Percentiles rank a stretch among this genome's conserved stretches.
Evolutionary conservation across 1,140 invertebrate genomes (phyloP).

Genomic region (Drosophila novamexicana): DNA sequence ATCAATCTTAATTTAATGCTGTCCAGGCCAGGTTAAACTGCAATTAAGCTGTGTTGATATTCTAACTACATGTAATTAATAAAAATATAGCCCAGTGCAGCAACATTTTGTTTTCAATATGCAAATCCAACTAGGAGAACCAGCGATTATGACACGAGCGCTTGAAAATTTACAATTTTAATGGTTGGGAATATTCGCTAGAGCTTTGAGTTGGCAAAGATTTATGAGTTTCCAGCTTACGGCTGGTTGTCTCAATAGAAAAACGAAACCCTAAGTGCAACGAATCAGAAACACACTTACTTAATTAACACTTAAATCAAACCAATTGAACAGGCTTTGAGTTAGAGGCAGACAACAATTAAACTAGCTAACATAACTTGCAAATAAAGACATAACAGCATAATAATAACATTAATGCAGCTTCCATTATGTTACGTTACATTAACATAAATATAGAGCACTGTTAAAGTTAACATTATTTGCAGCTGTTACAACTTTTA

Average conservation of each 20-base stretch:
- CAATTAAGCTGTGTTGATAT: constrained; percentile 18
- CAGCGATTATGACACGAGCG: constrained; percentile 24
- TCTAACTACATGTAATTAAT: constrained; percentile 23
- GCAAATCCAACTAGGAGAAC: constrained; percentile 15
- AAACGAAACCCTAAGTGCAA: neutral
- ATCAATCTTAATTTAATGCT: constrained; percentile 30
- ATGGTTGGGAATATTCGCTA: neutral
- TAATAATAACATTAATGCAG: neutral
- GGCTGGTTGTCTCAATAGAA: neutral
- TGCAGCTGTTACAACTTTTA: neutral
- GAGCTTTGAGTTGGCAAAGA: constrained; percentile 9
- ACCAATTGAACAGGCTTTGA: too few species aligned
- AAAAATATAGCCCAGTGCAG: constrained; percentile 7
- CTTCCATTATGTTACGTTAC: neutral
- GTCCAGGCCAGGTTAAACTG: neutral
- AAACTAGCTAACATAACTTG: neutral
- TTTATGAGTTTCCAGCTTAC: constrained; percentile 6
- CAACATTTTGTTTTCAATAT: constrained; percentile 32
- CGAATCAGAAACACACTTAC: constrained; percentile 3
- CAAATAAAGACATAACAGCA: too few species aligned
- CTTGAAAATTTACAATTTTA: neutral
- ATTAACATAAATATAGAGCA: neutral
- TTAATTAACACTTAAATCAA: too few species aligned
- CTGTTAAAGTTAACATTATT: neutral
- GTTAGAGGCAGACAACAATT: too few species aligned